These are phyloP conservation scores for Hydrotaea diabolus DNA, from an alignment of 2,888 invertebrate genomes.

Conservation along the genomic window DNA sequence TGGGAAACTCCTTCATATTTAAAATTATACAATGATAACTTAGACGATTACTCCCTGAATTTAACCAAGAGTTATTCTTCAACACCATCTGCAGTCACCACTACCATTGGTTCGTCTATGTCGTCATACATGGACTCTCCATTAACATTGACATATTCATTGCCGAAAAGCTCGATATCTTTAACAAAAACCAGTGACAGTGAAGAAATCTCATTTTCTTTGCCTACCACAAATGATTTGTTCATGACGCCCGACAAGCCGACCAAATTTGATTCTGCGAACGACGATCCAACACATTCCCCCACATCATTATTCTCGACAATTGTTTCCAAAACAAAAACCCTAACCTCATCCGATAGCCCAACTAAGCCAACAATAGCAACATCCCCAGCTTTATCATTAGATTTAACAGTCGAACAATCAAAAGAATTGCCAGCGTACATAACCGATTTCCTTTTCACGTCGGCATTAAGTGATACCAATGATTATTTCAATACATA, in stretches of 20 bases:
- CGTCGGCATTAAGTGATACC: not conserved
- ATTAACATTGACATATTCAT: not conserved
- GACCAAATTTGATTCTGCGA: not conserved
- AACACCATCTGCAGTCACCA: not conserved
- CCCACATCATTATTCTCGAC: conserved; percentile 1
- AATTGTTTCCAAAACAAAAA: not conserved
- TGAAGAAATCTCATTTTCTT: not conserved
- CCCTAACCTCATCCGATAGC: not conserved
- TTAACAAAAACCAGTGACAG: not conserved
- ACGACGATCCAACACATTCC: not conserved
- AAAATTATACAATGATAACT: not conserved
- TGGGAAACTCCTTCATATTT: conserved; percentile 13
- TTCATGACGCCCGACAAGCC: not conserved
- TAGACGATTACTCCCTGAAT: not conserved
- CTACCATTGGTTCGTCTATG: not conserved
- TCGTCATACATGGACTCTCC: not conserved
- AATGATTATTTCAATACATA: conserved; percentile 21
- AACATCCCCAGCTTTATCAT: conserved; percentile 1
- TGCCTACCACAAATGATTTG: not conserved
- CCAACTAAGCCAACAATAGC: not conserved
- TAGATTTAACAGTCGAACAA: not conserved
- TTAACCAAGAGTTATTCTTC: conserved; percentile 1
- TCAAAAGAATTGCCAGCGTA: conserved; percentile 60
- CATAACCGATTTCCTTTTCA: conserved; percentile 64
- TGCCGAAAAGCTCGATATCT: not conserved